These are phyloP conservation scores for Agonopterix arenella DNA, from an alignment of 2,888 invertebrate species.

Conservation along the genomic window DNA sequence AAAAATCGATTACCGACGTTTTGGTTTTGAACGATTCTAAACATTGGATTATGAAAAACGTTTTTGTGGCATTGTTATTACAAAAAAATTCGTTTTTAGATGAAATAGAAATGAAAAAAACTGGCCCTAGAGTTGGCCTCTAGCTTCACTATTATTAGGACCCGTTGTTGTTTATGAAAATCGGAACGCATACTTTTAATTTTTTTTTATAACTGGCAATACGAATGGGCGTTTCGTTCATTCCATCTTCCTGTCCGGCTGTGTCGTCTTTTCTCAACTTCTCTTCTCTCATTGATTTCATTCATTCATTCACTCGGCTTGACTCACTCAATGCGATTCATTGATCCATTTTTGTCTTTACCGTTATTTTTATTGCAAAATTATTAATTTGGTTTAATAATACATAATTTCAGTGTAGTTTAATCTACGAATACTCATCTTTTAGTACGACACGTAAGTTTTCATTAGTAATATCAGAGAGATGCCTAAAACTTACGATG, in stretches of 20 bases:
- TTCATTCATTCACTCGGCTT: slow-evolving; percentile 21
- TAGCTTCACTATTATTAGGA: too few species aligned
- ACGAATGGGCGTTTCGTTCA: neutral
- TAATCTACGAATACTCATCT: slow-evolving; percentile 38
- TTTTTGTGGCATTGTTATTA: too few species aligned
- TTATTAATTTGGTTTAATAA: slow-evolving; percentile 33
- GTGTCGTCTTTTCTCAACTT: neutral
- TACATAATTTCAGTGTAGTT: slow-evolving; percentile 41
- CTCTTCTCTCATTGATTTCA: slow-evolving; percentile 3
- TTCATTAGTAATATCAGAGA: slow-evolving; percentile 20
- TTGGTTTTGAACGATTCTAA: too few species aligned
- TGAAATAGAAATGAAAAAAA: too few species aligned
- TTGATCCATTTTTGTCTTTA: slow-evolving; percentile 39
- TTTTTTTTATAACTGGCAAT: too few species aligned
- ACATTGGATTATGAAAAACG: too few species aligned
- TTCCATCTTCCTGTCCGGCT: neutral
- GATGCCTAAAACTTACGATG: slow-evolving; percentile 14
- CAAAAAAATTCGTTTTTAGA: too few species aligned
- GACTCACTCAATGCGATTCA: slow-evolving; percentile 40
- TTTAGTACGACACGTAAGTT: slow-evolving; percentile 52
- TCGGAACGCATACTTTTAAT: too few species aligned
- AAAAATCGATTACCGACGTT: too few species aligned
- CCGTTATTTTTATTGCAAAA: slow-evolving; percentile 44
- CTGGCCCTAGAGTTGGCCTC: too few species aligned
- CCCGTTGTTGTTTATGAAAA: too few species aligned